These are phyloP conservation scores for Entomobrya proxima DNA, from an alignment of 2,888 invertebrate species.

Conservation along the genomic window DNA sequence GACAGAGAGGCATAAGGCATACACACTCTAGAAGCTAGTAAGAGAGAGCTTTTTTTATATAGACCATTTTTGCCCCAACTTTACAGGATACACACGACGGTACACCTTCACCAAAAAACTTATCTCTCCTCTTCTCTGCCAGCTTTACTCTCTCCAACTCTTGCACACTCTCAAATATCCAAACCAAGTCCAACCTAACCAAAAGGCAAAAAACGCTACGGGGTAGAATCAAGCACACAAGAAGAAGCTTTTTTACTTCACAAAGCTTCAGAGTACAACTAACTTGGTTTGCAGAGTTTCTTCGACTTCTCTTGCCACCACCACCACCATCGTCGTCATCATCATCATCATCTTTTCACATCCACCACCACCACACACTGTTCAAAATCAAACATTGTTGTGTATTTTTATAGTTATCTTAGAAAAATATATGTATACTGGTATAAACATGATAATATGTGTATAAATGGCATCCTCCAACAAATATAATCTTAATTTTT, in stretches of 20 bases:
- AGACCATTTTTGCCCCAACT: slow-evolving; percentile 27
- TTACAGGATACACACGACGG: slow-evolving; percentile 3
- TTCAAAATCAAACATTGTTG: slow-evolving; percentile 45
- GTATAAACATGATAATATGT: slow-evolving; percentile 3
- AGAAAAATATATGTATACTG: not conserved
- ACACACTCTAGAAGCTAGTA: no score
- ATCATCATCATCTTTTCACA: not conserved
- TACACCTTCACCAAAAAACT: slow-evolving; percentile 65
- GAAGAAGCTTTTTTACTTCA: slow-evolving; percentile 41
- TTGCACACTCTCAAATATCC: not conserved
- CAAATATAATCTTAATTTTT: no score
- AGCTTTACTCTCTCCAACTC: slow-evolving; percentile 55
- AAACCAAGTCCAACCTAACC: slow-evolving; percentile 2
- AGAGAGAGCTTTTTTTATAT: not conserved
- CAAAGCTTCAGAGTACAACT: not conserved
- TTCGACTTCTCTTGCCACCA: slow-evolving; percentile 44
- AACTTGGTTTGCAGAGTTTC: slow-evolving; percentile 8
- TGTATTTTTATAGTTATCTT: slow-evolving; percentile 8
- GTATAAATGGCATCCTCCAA: no score
- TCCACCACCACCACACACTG: slow-evolving; percentile 55
- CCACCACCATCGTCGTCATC: slow-evolving; percentile 44
- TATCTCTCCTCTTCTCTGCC: slow-evolving; percentile 25
- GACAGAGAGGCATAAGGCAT: not conserved
- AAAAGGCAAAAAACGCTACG: slow-evolving; percentile 64
- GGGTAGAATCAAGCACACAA: slow-evolving; percentile 58